These are phyloP conservation scores for Scaptodrosophila latifasciaeformis DNA, from an alignment of 2,888 invertebrate genomes.

Conservation along the genomic window DNA sequence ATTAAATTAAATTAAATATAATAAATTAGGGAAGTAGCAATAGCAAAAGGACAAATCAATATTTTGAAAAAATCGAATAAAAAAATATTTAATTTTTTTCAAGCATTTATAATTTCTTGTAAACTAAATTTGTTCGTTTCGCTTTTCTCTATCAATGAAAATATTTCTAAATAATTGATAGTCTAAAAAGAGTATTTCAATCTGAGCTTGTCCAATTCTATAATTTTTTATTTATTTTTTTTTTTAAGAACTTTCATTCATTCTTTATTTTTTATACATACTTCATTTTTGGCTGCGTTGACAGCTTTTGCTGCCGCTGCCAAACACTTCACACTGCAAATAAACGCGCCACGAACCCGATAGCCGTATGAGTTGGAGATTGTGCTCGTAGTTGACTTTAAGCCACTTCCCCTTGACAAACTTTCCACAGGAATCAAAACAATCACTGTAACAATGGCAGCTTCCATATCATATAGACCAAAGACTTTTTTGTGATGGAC, in stretches of 20 bases:
- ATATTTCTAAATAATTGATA: no score
- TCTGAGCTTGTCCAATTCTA: neutral
- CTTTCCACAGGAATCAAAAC: constrained; percentile 27
- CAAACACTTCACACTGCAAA: constrained; percentile 54
- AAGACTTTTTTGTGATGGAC: neutral
- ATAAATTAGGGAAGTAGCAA: no score
- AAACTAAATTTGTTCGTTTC: no score
- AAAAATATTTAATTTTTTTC: no score
- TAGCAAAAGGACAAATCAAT: no score
- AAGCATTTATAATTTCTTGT: no score
- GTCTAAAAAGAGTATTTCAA: no score
- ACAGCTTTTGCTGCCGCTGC: constrained; percentile 58
- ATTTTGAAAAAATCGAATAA: no score
- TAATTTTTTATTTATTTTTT: neutral
- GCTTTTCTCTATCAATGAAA: no score
- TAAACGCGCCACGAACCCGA: no score
- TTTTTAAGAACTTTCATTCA: neutral
- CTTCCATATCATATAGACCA: constrained; percentile 17
- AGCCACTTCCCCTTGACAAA: constrained; percentile 28
- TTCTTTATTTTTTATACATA: constrained; percentile 5
- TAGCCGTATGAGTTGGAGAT: no score
- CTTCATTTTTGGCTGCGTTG: constrained; percentile 26
- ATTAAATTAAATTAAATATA: no score
- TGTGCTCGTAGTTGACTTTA: neutral
- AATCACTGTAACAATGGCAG: constrained; percentile 35